Conservation (phyloP, 2,888 invertebrate genomes). For the Nebria brevicollis region DNA sequence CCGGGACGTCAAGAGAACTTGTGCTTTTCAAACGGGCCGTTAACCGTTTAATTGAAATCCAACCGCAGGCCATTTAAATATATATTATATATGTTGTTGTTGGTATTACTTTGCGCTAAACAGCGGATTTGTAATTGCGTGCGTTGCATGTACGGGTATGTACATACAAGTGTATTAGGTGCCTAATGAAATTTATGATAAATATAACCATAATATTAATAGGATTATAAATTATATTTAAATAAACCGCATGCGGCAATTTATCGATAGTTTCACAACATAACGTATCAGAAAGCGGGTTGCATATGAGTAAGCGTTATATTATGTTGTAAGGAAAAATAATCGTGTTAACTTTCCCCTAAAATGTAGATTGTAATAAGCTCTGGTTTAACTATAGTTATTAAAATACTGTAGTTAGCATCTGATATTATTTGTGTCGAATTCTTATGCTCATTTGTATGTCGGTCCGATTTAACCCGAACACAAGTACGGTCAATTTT, state of each 20-base stretch:
- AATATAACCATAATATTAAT: background rate
- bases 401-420: background rate
- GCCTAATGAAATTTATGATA: background rate
- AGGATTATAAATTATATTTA: too few relatives aligned
- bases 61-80: constrained; percentile 3
- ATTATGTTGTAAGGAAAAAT: too few relatives aligned
- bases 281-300: too few relatives aligned
- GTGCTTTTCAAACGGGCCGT: constrained; percentile 13
- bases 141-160: background rate
- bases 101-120: background rate
- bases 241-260: too few relatives aligned
- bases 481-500: background rate
- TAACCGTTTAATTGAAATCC: constrained; percentile 35
- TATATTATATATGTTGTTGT: constrained; percentile 4
- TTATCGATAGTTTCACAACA: too few relatives aligned
- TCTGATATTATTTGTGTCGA: constrained; percentile 7
- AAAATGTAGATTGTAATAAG: background rate
- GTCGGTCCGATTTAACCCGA: constrained; percentile 9
- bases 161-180: background rate
- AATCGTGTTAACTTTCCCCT: background rate
- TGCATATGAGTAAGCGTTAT: too few relatives aligned
- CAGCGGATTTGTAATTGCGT: background rate
- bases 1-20: background rate
- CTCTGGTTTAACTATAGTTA: background rate
- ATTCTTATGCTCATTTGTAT: constrained; percentile 15